Evolutionary conservation across 2,888 invertebrate genomes (phyloP), one percentile per base, ranked within the genome.

Genomic region (Eupithecia pulchellata): DNA sequence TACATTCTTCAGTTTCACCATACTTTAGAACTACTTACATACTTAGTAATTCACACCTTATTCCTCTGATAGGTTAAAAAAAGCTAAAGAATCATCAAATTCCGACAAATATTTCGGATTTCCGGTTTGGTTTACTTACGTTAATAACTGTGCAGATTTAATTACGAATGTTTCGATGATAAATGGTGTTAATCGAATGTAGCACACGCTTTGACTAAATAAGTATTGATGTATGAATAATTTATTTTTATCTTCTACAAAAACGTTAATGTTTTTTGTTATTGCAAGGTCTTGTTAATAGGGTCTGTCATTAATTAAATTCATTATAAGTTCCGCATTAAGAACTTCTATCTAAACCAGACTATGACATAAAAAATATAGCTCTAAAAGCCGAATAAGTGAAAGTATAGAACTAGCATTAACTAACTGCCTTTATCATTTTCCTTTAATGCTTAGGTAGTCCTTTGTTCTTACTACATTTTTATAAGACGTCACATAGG

Each of bases 281-380:
- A 73, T 77, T 73, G 65, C 63, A 32, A 72, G 17, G 69, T 57
- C 36, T 62, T 65, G 30, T 58, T 30, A 57, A 57, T 47, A 60
- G 68, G 60, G 67, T 62, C 39, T 64, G 66, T 69, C 69, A 69
- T 74, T 69, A 63, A 68, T 73, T 66, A 63, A 58, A 68, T 64
- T 36, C 30, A 30, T 60, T 30, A 14, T 14, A 30, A 60, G 32
- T 60, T 60, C 58, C 58, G 32, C 30, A 4, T 60, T 30, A 52
- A 30, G 32, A n/a, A 30, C 4, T 11, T 60, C n/a, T 60, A n/a
- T 60, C 32, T n/a, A 20, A 20, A 47, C 47, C 20, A 47, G 47
- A 47, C 42, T 39, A 17, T 42, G n/a, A n/a, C n/a, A 42, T 42
- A 42, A 20, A 20, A 47, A 20, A n/a, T 17, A 39, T n/a, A n/a